These are phyloP conservation scores for Erebia epiphron DNA, from an alignment of 2,888 invertebrate genomes.

Conservation along the genomic window DNA sequence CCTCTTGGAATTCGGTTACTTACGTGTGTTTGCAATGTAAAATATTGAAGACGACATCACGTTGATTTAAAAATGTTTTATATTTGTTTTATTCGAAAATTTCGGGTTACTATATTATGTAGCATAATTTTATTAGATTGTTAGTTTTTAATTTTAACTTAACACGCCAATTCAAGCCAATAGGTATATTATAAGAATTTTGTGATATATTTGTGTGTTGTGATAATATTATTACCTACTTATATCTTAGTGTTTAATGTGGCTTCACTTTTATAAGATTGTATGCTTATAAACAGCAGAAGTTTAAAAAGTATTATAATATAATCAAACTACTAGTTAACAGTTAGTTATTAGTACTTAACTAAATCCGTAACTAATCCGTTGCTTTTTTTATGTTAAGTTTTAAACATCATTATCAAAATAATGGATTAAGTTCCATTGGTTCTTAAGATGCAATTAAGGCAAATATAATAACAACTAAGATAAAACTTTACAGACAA, in stretches of 20 bases:
- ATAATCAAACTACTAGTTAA: background rate
- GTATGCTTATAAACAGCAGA: constrained; percentile 30
- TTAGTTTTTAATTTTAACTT: background rate
- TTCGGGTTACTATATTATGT: background rate
- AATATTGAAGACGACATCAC: background rate
- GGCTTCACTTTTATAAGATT: constrained; percentile 33
- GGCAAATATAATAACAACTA: background rate
- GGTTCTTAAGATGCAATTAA: background rate
- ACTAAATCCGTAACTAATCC: background rate
- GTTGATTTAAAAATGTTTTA: background rate
- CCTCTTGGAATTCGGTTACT: background rate
- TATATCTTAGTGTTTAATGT: constrained; percentile 31
- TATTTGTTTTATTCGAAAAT: background rate
- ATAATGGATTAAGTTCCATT: background rate
- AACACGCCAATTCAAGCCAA: background rate
- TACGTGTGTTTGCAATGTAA: background rate
- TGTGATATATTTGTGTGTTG: constrained; percentile 72
- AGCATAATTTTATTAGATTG: background rate
- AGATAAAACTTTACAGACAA: background rate
- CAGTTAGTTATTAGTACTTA: no score
- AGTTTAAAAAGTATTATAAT: constrained; percentile 12
- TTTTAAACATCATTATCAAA: background rate
- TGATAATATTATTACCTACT: constrained; percentile 60
- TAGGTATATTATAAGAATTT: constrained; percentile 31
- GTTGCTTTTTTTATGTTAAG: background rate